phyloP scores from a whole-genome alignment of 2,888 invertebrate species.

The Shargacucullia verbasci region DNA sequence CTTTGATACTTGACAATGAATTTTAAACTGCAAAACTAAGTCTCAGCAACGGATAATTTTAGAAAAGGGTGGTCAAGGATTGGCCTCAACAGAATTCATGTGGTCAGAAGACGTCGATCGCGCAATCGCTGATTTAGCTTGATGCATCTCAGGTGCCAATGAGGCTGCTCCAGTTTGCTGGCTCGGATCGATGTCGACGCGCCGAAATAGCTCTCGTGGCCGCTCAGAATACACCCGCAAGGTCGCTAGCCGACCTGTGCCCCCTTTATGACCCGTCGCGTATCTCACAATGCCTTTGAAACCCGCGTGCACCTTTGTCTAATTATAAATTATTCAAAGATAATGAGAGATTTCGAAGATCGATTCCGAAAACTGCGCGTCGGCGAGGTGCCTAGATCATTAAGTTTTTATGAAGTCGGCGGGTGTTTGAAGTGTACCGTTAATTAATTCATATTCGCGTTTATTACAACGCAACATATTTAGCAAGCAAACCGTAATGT shows the following conservation, averaged over 20 bases:
- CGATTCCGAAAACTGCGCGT: slow-evolving; percentile 37
- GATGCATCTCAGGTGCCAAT: slow-evolving; percentile 82
- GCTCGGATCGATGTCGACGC: slow-evolving; percentile 77
- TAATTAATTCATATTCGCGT: slow-evolving; percentile 33
- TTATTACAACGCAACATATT: slow-evolving; percentile 35
- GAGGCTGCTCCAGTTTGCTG: slow-evolving; percentile 79
- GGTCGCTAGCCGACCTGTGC: slow-evolving; percentile 77
- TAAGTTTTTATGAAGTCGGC: slow-evolving; percentile 18
- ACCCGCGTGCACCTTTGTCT: slow-evolving; percentile 60
- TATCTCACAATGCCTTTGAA: slow-evolving; percentile 62
- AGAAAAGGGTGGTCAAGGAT: slow-evolving; percentile 22
- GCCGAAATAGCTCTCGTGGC: slow-evolving; percentile 78
- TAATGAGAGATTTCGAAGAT: slow-evolving; percentile 43
- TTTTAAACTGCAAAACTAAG: slow-evolving; percentile 20
- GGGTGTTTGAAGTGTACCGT: slow-evolving; percentile 31
- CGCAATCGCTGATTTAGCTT: slow-evolving; percentile 71
- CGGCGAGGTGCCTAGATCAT: slow-evolving; percentile 14
- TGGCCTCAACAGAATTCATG: slow-evolving; percentile 48
- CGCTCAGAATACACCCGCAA: slow-evolving; percentile 78
- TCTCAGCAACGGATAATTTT: slow-evolving; percentile 24
- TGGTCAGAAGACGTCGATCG: slow-evolving; percentile 63
- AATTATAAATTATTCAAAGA: slow-evolving; percentile 56
- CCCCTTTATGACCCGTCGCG: slow-evolving; percentile 74
- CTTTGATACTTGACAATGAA: slow-evolving; percentile 32
- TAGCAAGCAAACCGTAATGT: slow-evolving; percentile 38